Conservation (phyloP, 2,797 vertebrate genomes). For the Pelodytes ibericus region DNA sequence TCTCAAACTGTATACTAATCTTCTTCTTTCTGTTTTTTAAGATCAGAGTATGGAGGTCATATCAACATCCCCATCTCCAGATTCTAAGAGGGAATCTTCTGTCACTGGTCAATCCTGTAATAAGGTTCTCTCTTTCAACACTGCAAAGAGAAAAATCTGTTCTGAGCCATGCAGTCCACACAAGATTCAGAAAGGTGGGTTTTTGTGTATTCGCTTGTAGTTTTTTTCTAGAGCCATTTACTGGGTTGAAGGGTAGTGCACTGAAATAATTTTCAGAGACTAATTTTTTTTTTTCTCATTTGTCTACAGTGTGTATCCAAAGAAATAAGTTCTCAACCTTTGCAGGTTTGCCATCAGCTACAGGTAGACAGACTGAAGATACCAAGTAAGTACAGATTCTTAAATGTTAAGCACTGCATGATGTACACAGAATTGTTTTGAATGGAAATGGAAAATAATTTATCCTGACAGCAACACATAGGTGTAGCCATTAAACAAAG, state of each 20-base stretch:
- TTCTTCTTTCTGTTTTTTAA: constrained; percentile 1
- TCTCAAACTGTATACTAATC: too few species aligned
- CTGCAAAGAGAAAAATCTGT: constrained; percentile 72
- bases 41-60: constrained; percentile 56
- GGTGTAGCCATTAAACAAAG: too few species aligned
- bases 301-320: constrained; percentile 41
- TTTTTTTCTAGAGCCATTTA: neutral
- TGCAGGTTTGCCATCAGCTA: too few species aligned
- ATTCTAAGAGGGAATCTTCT: constrained; percentile 54
- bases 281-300: neutral
- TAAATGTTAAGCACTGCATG: too few species aligned
- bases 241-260: neutral
- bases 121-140: constrained; percentile 62
- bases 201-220: neutral
- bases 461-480: too few species aligned
- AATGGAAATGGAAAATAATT: too few species aligned
- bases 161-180: constrained; percentile 84
- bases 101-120: constrained; percentile 72
- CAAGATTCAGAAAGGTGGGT: constrained; percentile 71
- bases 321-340: too few species aligned
- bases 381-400: constrained; percentile 73
- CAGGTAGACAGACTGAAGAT: constrained; percentile 74
- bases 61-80: constrained; percentile 62
- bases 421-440: too few species aligned
- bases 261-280: neutral